A percentile compares a stretch with the other conserved stretches of the same genome.
Conservation (phyloP, 2,888 invertebrate species). For the Pseudococcus jackbeardsleyi region DNA sequence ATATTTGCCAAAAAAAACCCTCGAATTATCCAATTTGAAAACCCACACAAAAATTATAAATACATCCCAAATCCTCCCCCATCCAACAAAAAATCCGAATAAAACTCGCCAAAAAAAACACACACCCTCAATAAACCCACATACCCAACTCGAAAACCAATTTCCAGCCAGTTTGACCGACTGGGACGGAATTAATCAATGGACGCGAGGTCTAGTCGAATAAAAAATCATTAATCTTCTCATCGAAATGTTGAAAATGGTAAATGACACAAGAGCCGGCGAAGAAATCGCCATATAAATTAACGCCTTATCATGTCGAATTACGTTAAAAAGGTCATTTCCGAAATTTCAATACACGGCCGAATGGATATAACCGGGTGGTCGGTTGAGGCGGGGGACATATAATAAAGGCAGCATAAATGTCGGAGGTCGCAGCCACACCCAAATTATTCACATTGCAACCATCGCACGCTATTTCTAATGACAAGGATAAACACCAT, state of each 20-base stretch:
- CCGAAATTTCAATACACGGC: slow-evolving; percentile 53
- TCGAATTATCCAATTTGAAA: no score
- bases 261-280: slow-evolving; percentile 23
- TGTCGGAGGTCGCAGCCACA: slow-evolving; percentile 56
- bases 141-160: neutral
- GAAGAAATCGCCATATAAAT: slow-evolving; percentile 55
- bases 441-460: slow-evolving; percentile 58
- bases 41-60: no score
- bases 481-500: slow-evolving; percentile 63
- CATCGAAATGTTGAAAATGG: neutral
- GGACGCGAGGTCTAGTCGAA: neutral
- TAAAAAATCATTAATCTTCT: slow-evolving; percentile 45
- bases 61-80: no score
- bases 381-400: neutral
- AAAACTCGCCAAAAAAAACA: neutral
- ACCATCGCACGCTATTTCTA: slow-evolving; percentile 58
- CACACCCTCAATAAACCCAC: neutral
- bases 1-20: no score
- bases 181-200: slow-evolving; percentile 26
- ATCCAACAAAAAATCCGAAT: no score
- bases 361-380: slow-evolving; percentile 13
- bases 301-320: slow-evolving; percentile 55
- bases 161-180: neutral
- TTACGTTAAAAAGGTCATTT: slow-evolving; percentile 62
- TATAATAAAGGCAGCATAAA: slow-evolving; percentile 31